Evolutionary conservation across 2,888 invertebrate species (phyloP).

Genomic region (Tortricodes alternella): DNA sequence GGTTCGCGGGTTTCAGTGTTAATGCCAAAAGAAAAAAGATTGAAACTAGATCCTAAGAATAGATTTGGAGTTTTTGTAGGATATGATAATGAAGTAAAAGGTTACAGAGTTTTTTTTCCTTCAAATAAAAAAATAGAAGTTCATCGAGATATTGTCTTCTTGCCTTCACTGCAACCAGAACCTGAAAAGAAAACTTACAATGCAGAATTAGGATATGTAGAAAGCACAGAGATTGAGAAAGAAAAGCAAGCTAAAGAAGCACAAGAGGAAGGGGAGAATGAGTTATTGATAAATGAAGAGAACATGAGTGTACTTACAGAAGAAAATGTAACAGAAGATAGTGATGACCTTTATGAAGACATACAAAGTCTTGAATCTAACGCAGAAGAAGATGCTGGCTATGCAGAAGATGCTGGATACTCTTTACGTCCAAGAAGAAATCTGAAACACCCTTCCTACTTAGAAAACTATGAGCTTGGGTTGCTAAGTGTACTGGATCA

Average conservation of each 20-base stretch:
- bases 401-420: background rate
- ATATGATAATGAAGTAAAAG: background rate
- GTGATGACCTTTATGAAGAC: background rate
- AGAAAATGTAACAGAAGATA: too few relatives aligned
- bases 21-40: constrained; percentile 10
- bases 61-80: background rate
- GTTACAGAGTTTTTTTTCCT: background rate
- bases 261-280: too few relatives aligned
- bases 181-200: background rate
- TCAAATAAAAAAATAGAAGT: background rate
- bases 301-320: too few relatives aligned
- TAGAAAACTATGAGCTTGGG: background rate
- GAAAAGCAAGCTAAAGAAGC: too few relatives aligned
- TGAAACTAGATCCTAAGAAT: constrained; percentile 2
- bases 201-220: background rate
- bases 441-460: background rate
- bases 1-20: background rate
- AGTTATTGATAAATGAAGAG: too few relatives aligned
- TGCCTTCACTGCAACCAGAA: background rate
- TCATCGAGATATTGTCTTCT: background rate
- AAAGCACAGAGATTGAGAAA: background rate
- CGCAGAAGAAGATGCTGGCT: too few relatives aligned
- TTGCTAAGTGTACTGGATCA: background rate
- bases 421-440: background rate
- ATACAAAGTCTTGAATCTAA: background rate